phyloP scores from a whole-genome alignment of 64 coral and sea anemone genomes.

The Orbicella faveolata region DNA sequence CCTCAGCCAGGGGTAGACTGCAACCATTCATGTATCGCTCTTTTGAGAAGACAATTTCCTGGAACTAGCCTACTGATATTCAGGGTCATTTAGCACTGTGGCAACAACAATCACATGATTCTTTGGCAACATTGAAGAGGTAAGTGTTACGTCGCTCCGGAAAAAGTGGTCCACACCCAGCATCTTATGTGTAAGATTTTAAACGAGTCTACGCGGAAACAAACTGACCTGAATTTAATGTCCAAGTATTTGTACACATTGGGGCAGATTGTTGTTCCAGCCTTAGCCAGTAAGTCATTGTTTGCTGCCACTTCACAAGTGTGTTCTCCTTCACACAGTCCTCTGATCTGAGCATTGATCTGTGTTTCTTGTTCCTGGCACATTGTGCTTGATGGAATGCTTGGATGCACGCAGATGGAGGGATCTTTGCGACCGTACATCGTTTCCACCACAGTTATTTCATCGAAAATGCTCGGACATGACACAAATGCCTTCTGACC shows the following conservation, averaged over 20 bases:
- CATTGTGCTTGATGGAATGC: background rate
- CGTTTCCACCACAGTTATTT: slow-evolving; percentile 30
- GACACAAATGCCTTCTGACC: slow-evolving; percentile 45
- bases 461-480: slow-evolving; percentile 48
- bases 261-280: slow-evolving; percentile 55
- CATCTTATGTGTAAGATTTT: too few relatives aligned
- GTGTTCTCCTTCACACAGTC: slow-evolving; percentile 48
- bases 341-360: slow-evolving; percentile 39
- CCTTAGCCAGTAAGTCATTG: slow-evolving; percentile 54
- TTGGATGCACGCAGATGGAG: slow-evolving; percentile 40
- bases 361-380: slow-evolving; percentile 49
- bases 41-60: too few relatives aligned
- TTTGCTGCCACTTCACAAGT: slow-evolving; percentile 51
- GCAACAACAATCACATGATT: too few relatives aligned
- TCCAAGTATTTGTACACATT: slow-evolving; percentile 49
- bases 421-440: slow-evolving; percentile 48
- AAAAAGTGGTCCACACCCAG: too few relatives aligned
- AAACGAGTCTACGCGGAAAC: background rate
- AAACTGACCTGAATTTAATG: slow-evolving; percentile 44
- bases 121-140: too few relatives aligned
- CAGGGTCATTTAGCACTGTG: too few relatives aligned
- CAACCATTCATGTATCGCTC: too few relatives aligned
- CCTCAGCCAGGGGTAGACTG: too few relatives aligned
- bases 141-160: too few relatives aligned
- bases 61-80: too few relatives aligned